phyloP scores from a whole-genome alignment of 2,797 vertebrate genomes.

The Crossoptilon crossoptilon region DNA sequence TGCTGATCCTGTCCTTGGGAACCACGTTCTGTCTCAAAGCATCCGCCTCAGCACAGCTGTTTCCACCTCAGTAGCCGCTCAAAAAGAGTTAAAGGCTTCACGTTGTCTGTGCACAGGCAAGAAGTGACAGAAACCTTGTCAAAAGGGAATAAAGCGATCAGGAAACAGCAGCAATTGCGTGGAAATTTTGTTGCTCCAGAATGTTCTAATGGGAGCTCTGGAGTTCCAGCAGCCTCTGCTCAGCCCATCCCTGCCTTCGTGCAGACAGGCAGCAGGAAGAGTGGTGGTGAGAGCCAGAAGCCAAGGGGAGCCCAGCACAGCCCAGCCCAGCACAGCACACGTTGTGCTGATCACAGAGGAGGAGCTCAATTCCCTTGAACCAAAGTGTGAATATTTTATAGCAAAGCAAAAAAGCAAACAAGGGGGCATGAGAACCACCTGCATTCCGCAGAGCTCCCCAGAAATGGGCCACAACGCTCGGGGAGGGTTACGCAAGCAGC shows the following conservation, averaged over 20 bases:
- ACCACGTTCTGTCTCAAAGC: neutral
- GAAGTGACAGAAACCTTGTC: neutral
- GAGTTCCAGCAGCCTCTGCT: neutral
- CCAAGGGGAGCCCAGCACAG: too few species aligned
- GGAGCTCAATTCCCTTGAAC: neutral
- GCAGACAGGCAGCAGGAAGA: neutral
- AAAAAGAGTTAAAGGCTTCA: neutral
- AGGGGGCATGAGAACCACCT: neutral
- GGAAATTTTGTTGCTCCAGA: neutral
- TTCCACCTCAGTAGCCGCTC: neutral
- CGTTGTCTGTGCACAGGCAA: neutral
- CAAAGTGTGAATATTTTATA: neutral
- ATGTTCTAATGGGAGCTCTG: neutral
- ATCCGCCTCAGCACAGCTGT: neutral
- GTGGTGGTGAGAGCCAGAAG: too few species aligned
- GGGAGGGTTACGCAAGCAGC: neutral
- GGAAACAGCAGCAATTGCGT: neutral
- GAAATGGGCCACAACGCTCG: neutral
- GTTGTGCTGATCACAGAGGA: neutral
- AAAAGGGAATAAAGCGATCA: neutral
- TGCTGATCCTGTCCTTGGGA: neutral
- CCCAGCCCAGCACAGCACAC: neutral
- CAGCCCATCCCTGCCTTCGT: too few species aligned
- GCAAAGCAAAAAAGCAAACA: neutral
- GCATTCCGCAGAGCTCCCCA: neutral